Evolutionary conservation across 2,888 invertebrate species (phyloP).

Genomic region (Standfussiana lucernea): DNA sequence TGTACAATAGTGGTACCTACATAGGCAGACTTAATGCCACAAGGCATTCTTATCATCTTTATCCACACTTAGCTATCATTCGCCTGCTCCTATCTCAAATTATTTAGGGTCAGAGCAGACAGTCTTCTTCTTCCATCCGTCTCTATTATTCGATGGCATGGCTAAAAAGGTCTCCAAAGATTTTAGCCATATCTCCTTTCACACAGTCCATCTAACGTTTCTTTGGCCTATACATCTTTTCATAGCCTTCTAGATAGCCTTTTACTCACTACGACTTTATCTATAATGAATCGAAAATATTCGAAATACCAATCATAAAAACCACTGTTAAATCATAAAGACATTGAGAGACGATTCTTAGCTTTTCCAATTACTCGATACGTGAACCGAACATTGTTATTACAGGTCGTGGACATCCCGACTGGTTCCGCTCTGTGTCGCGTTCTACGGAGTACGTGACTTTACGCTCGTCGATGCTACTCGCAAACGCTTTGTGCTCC

Average conservation of each 20-base stretch:
- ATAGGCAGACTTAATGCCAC: too few species aligned
- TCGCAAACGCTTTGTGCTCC: conserved; percentile 8
- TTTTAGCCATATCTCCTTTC: neutral
- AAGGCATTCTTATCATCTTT: too few species aligned
- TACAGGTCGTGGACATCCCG: neutral
- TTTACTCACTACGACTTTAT: neutral
- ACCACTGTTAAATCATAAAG: neutral
- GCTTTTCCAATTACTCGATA: conserved; percentile 35
- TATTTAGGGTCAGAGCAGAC: neutral
- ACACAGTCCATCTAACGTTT: neutral
- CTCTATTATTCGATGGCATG: neutral
- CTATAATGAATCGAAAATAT: neutral
- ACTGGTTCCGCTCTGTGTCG: neutral
- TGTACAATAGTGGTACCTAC: too few species aligned
- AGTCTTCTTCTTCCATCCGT: neutral
- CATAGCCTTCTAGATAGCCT: neutral
- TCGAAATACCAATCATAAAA: neutral
- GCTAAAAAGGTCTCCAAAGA: neutral
- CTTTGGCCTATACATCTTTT: neutral
- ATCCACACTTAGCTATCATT: neutral
- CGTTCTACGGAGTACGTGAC: conserved; percentile 33
- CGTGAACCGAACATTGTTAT: conserved; percentile 2
- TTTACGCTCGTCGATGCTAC: conserved; percentile 2
- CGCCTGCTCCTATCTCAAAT: neutral
- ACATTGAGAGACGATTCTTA: conserved; percentile 1